Base-by-base conservation (phyloP, 2,888 invertebrate species). In the Tillus elongatus region DNA sequence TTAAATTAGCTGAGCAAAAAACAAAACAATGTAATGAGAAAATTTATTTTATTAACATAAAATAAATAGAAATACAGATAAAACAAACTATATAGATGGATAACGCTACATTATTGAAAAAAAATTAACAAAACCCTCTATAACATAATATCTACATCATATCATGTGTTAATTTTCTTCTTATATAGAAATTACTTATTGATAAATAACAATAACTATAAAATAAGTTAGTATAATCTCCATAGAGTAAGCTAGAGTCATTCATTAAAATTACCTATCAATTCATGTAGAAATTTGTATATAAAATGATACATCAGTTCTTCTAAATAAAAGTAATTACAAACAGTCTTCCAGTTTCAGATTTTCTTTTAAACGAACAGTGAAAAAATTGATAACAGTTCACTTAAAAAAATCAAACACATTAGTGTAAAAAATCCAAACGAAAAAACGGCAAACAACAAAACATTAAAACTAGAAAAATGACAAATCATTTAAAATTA, bases 191-290 rank as follows among this genome's bases (percentile, higher is more conserved):
- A 8, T 19, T 6, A n/a, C n/a, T n/a, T 8, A 19, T 19, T 19
- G 6, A 19, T 19, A 6, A 19, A 19, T 19, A 19, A 19, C 24
- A 19, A 19, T 19, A 19, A n/a, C 24, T 19, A 19, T 19, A 19
- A 19, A 19, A 19, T 19, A 19, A 19, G n/a, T 19, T 19, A 19
- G 24, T n/a, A n/a, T n/a, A n/a, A n/a, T n/a, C n/a, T n/a, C 24
- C n/a, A 19, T 8, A 19, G 24, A 19, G 6, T 19, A 8, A 8
- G 6, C 24, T 19, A 6, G n/a, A 19, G n/a, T 19, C 24, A 19
- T 19, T 19, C 24, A 19, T 19, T n/a, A 19, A 8, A 19, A 19
- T 19, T n/a, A 19, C n/a, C 24, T 19, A 8, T 19, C n/a, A n/a
- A n/a, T 19, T 19, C n/a, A 19, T 8, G n/a, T 19, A 19, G n/a